Conservation (phyloP, 2,797 vertebrate species). For the Botia almorhae region DNA sequence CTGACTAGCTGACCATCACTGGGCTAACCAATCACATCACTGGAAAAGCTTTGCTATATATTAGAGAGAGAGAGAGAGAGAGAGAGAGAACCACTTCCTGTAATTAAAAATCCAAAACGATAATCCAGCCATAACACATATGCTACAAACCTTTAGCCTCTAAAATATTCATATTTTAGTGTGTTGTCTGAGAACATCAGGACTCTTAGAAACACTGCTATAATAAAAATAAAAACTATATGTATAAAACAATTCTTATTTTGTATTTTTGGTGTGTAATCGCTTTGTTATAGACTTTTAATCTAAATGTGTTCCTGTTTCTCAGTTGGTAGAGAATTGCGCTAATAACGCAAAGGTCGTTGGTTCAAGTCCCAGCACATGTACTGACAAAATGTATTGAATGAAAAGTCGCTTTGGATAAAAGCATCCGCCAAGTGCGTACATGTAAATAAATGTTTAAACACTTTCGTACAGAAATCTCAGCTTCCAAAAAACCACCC, state of each 20-base stretch:
- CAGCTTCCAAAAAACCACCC: background rate
- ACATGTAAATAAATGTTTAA: too few species aligned
- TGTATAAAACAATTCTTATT: background rate
- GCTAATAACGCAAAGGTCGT: too few species aligned
- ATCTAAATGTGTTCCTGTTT: too few species aligned
- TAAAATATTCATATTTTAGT: background rate
- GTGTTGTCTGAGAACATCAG: background rate
- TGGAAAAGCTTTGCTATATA: background rate
- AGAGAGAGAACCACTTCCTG: background rate
- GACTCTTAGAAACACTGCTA: background rate
- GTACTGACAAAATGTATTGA: too few species aligned
- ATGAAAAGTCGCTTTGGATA: too few species aligned
- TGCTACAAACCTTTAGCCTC: background rate
- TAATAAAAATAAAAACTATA: background rate
- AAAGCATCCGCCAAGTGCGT: too few species aligned
- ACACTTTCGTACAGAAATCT: background rate
- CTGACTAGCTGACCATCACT: background rate
- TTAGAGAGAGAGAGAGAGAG: background rate
- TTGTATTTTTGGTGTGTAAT: background rate
- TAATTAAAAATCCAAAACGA: background rate
- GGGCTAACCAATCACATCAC: background rate
- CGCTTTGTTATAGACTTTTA: too few species aligned
- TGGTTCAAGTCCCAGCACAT: too few species aligned
- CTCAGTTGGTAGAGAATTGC: too few species aligned
- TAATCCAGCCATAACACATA: background rate